These are phyloP conservation scores for Columba guinea DNA, from an alignment of 2,797 vertebrate species.

Conservation along the genomic window DNA sequence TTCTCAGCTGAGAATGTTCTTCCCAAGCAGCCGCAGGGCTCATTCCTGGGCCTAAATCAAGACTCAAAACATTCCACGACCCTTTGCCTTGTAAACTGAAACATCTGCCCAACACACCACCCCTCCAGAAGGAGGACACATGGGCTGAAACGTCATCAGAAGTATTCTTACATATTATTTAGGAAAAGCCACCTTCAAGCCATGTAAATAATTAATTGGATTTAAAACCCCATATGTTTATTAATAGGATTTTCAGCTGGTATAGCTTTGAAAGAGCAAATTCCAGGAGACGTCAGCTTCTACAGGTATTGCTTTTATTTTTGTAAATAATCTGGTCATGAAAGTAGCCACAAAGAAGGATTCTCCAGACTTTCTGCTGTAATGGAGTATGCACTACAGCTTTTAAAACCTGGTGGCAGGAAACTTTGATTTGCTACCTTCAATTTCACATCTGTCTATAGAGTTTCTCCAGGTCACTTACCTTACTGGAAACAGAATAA, in stretches of 20 bases:
- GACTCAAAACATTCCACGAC: conserved; percentile 61
- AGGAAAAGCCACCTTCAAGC: background rate
- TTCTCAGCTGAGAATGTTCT: conserved; percentile 65
- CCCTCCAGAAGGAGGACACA: background rate
- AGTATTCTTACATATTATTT: background rate
- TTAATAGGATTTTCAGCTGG: background rate
- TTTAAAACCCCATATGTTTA: accelerated
- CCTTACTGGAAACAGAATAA: background rate
- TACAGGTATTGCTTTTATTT: background rate
- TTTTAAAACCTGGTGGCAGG: background rate
- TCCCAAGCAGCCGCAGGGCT: conserved; percentile 44
- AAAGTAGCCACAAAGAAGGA: background rate
- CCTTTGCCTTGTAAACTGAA: conserved; percentile 35
- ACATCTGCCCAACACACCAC: background rate
- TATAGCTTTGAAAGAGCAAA: background rate
- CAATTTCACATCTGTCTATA: background rate
- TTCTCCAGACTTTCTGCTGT: background rate
- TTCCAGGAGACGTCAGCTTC: background rate
- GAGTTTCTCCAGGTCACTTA: background rate
- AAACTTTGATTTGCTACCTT: background rate
- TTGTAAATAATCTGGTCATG: background rate
- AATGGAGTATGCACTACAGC: background rate
- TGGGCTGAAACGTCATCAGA: background rate
- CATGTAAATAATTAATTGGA: background rate
- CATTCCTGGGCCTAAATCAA: conserved; percentile 53